Percentiles rank a stretch among this genome's conserved stretches.
Conservation (phyloP, 2,797 vertebrate species). For the Hoplostethus mediterraneus region DNA sequence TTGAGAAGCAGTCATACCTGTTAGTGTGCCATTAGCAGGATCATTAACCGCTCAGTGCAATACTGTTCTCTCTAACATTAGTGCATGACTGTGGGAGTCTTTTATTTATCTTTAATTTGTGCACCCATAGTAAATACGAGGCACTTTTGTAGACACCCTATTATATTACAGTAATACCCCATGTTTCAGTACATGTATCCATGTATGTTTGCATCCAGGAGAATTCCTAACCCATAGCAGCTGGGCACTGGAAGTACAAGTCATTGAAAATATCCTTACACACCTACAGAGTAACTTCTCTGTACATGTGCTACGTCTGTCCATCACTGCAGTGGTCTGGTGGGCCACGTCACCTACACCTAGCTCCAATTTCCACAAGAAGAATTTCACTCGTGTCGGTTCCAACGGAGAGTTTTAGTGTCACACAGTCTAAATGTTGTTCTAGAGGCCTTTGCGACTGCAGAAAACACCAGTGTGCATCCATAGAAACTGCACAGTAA, state of each 20-base stretch:
- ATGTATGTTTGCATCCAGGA: neutral
- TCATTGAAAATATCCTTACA: neutral
- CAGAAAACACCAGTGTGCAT: slow-evolving; percentile 29
- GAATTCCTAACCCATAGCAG: neutral
- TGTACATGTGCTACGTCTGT: neutral
- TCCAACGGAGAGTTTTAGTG: slow-evolving; percentile 12
- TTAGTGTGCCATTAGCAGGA: neutral
- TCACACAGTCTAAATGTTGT: slow-evolving; percentile 5
- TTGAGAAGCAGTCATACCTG: too few species aligned
- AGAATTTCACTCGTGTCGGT: slow-evolving; percentile 15
- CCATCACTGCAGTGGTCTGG: neutral
- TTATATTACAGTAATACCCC: neutral
- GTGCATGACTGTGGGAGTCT: slow-evolving; percentile 7
- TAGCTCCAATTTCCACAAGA: slow-evolving; percentile 11
- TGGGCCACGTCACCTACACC: neutral
- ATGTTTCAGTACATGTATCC: neutral
- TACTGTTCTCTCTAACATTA: slow-evolving; percentile 23
- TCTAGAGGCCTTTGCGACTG: neutral
- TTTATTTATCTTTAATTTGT: slow-evolving; percentile 18
- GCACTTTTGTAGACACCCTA: slow-evolving; percentile 12
- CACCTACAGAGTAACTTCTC: neutral
- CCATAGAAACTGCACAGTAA: slow-evolving; percentile 22
- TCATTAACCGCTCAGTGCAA: neutral
- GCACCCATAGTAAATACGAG: neutral
- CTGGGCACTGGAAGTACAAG: neutral